Conservation (phyloP, 2,113 vertebrate species). For the Bos javanicus region DNA sequence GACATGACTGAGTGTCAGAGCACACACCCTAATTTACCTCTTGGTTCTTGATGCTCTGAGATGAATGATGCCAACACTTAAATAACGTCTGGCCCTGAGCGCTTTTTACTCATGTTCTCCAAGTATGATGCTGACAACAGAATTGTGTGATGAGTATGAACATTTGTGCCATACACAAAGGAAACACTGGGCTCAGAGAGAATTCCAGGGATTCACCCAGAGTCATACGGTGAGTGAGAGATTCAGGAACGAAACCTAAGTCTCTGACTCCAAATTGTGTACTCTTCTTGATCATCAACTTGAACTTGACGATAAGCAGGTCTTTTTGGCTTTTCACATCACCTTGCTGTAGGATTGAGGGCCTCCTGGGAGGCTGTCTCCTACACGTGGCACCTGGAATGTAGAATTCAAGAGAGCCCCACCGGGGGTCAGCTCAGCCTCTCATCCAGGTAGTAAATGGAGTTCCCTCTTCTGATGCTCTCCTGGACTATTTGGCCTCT, state of each 20-base stretch:
- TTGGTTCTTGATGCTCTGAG: neutral
- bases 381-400: neutral
- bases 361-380: neutral
- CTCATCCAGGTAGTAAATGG: neutral
- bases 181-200: neutral
- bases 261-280: neutral
- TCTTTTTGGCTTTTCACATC: neutral
- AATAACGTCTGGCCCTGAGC: neutral
- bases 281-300: neutral
- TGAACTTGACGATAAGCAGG: neutral
- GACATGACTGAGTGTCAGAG: rapidly evolving
- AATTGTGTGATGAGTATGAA: rapidly evolving
- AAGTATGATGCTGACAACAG: neutral
- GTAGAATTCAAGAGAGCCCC: neutral
- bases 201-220: neutral
- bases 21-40: neutral
- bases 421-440: neutral
- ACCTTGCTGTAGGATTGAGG: rapidly evolving
- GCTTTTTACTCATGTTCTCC: neutral
- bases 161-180: rapidly evolving
- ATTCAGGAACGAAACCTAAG: neutral
- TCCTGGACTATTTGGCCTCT: neutral
- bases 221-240: neutral
- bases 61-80: neutral
- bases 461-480: neutral